These are phyloP conservation scores for Cyanoderma ruficeps DNA, from an alignment of 2,113 vertebrate species.

Conservation along the genomic window DNA sequence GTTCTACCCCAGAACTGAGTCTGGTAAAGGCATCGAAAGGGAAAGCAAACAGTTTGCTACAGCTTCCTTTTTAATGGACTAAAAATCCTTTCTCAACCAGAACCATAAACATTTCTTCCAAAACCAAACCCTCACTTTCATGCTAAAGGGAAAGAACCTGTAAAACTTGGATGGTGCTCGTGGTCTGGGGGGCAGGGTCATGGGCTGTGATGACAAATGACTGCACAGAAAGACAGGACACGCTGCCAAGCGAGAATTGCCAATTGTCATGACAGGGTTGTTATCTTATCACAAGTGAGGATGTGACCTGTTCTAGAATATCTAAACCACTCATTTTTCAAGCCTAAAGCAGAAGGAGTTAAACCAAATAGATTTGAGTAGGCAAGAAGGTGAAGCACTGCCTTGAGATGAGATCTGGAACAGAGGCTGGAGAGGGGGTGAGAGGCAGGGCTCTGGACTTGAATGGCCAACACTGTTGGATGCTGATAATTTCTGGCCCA, in stretches of 20 bases:
- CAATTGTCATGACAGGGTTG: accelerated
- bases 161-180: accelerated
- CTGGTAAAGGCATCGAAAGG: neutral
- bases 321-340: neutral
- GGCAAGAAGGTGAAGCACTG: neutral
- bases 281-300: neutral
- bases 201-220: accelerated
- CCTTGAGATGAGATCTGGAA: neutral
- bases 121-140: neutral
- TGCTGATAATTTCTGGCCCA: neutral
- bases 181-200: neutral
- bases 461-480: neutral
- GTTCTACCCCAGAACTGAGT: neutral
- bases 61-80: neutral
- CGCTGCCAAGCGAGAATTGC: neutral
- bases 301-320: neutral
- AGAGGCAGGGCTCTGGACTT: neutral
- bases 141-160: neutral
- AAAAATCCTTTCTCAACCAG: neutral
- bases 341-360: neutral
- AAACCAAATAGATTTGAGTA: neutral
- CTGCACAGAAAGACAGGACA: neutral
- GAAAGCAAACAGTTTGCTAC: neutral
- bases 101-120: neutral
- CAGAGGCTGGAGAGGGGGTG: neutral